Base-by-base conservation (phyloP, 2,888 invertebrate species). In the Tethea ocularis region DNA sequence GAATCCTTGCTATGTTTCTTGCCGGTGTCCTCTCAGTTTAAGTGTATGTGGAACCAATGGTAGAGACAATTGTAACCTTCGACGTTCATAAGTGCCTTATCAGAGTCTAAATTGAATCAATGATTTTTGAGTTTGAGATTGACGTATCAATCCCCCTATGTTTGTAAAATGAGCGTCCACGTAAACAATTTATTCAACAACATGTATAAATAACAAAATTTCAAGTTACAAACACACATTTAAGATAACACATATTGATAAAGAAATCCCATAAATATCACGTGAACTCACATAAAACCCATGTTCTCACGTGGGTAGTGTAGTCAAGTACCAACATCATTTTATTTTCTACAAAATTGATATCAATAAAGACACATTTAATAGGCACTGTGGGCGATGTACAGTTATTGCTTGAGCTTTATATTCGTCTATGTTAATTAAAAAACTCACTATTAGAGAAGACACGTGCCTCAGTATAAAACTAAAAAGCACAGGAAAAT, bases 301-400 rank as follows among this genome's bases (percentile, higher is more conserved):
- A 38, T 38, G 38, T n/a, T 38, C 38, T 6, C 46, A 58, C 52
- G 74, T 75, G 69, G 75, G 75, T 52, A 58, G 68, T 60, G 51
- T 51, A 57, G 59, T 46, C 10, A 46, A 46, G 20, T 61, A 67
- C 74, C 64, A 64, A 70, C 68, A 73, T 67, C 73, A 71, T 67
- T 75, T 72, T 74, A 69, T 64, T 70, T 61, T 62, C 56, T 59
- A 57, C 53, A 51, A 24, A 22, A 56, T 33, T 23, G 62, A 52
- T 51, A 62, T 66, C 65, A 63, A 26, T 75, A 75, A 76, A 75
- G 74, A 72, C 59, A 63, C 72, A 70, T 65, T 70, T 62, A 59
- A 71, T 65, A 63, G 62, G 26, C 11, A 10, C 51, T 11, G 78
- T 78, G 68, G 78, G 78, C 67, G 71, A 57, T 46, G 26, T 61